Percentiles rank a stretch among this genome's conserved stretches.
phyloP scores from a whole-genome alignment of 2,113 vertebrate genomes.

The Cyrtonyx montezumae region DNA sequence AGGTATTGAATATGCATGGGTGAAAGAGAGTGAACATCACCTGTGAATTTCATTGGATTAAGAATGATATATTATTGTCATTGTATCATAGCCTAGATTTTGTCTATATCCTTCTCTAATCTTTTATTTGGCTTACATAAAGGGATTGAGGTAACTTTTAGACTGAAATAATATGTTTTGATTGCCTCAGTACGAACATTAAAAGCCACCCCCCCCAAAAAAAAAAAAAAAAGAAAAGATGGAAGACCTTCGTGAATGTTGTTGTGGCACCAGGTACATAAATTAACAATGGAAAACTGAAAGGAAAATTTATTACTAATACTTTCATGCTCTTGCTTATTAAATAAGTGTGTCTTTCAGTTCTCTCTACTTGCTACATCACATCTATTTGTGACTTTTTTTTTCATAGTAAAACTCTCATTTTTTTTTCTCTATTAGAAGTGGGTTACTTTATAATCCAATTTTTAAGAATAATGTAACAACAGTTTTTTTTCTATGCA shows the following conservation, averaged over 20 bases:
- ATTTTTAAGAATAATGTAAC: background rate
- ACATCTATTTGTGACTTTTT: background rate
- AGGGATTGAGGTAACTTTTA: background rate
- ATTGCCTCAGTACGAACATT: background rate
- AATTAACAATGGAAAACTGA: background rate
- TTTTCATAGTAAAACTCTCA: background rate
- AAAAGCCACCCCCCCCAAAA: background rate
- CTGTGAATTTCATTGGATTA: background rate
- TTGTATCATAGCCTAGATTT: background rate
- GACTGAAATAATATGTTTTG: background rate
- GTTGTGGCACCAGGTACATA: background rate
- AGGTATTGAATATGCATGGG: background rate
- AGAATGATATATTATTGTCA: background rate
- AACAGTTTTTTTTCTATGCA: background rate
- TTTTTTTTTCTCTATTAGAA: background rate
- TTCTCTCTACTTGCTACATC: background rate
- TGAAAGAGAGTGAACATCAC: background rate
- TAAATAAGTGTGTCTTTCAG: background rate
- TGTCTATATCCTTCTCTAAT: fast-evolving
- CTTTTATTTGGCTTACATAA: background rate
- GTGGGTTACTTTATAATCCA: background rate
- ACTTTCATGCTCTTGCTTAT: background rate
- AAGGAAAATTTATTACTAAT: background rate
- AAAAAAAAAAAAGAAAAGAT: background rate
- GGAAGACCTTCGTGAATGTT: background rate